These are phyloP conservation scores for Melieria picta DNA, from an alignment of 2,888 invertebrate genomes.

Conservation along the genomic window DNA sequence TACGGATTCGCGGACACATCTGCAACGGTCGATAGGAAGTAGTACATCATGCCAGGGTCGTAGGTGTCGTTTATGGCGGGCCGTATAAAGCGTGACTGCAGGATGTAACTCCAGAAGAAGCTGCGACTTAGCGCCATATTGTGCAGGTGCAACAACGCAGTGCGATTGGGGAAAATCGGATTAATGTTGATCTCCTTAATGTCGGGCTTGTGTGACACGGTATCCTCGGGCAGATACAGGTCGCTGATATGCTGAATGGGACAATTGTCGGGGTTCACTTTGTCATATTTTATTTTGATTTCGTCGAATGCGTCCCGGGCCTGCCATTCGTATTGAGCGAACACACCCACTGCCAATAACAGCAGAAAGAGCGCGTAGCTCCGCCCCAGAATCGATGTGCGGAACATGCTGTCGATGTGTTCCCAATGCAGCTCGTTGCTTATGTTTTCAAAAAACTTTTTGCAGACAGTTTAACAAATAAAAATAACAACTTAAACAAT, in stretches of 20 bases:
- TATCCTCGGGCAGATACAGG: slow-evolving; percentile 82
- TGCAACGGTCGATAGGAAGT: slow-evolving; percentile 92
- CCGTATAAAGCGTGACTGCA: slow-evolving; percentile 88
- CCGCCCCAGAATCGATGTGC: slow-evolving; percentile 59
- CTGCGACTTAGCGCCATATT: slow-evolving; percentile 96
- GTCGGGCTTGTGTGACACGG: slow-evolving; percentile 91
- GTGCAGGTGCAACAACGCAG: slow-evolving; percentile 90
- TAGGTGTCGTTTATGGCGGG: slow-evolving; percentile 92
- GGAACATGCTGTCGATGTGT: slow-evolving; percentile 48
- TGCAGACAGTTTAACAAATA: slow-evolving; percentile 1
- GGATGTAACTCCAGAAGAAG: slow-evolving; percentile 94
- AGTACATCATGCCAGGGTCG: slow-evolving; percentile 98
- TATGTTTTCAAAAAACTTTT: neutral
- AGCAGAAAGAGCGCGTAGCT: slow-evolving; percentile 62
- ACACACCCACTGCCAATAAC: slow-evolving; percentile 71
- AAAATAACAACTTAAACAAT: slow-evolving; percentile 34
- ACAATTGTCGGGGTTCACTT: slow-evolving; percentile 88
- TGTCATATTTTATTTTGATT: slow-evolving; percentile 83
- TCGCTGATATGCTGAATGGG: slow-evolving; percentile 86
- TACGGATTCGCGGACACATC: slow-evolving; percentile 93
- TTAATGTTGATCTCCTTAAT: slow-evolving; percentile 94
- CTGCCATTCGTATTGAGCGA: slow-evolving; percentile 93
- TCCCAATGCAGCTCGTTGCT: neutral
- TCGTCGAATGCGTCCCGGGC: slow-evolving; percentile 89
- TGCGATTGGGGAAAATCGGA: slow-evolving; percentile 93